Base-by-base conservation (phyloP, 2,888 invertebrate genomes). In the Papilio demoleus region DNA sequence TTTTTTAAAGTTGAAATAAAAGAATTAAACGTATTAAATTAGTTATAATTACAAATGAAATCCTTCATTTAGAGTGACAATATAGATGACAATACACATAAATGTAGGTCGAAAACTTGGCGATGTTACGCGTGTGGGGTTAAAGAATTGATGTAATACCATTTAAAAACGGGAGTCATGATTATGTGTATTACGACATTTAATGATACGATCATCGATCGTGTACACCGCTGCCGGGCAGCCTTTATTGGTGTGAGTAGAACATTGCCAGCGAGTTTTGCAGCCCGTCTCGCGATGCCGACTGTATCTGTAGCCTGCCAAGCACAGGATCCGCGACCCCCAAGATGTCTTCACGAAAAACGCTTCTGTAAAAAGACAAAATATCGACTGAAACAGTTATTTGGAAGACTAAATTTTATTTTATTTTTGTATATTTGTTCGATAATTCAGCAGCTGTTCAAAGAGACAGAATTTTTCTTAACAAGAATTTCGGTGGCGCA, bases 221-320 rank as follows among this genome's bases (percentile, higher is more conserved):
- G 67, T 65, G 0, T 74, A 4, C 0, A 78, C 75, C 8, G 68
- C 67, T 0, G 80, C 47, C 0, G 56, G 45, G 53, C 80, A 80
- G 11, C 40, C 63, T 60, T 71, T 70, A 6, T 31, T 31, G n/a
- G n/a, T n/a, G 58, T 74, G 77, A 11, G 72, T 74, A 12, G 72
- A 73, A 45, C 77, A 77, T 62, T 74, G 73, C 77, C 77, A 77
- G 9, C 77, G 70, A 4, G 71, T 73, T 40, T 77, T 77, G 6
- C 34, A 27, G 6, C 73, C 74, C 0, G 56, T 56, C 1, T 65
- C 56, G 8, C 72, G 69, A 6, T 77, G 77, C 2, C 71, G 65
- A n/a, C 70, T 67, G 70, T 75, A 79, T 59, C 72, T 71, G 65
- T 73, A 72, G 1, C 78, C 76, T 3, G 56, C 42, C 6, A 74